These are phyloP conservation scores for Gymnothorax reevesii DNA, from an alignment of 2,797 vertebrate genomes.

Conservation along the genomic window DNA sequence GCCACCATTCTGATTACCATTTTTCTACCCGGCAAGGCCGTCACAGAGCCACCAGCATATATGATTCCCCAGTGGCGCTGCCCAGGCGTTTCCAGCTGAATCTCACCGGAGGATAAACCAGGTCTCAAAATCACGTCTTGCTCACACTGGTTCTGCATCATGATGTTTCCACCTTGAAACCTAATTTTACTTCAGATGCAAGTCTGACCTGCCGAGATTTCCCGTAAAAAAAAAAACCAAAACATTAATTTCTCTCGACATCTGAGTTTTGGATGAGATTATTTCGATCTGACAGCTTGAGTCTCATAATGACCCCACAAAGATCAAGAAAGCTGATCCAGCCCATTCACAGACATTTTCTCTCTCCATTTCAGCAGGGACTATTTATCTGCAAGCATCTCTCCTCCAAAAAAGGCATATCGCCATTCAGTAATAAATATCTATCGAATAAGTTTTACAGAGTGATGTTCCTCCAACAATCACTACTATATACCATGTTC, in stretches of 20 bases:
- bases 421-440: not conserved
- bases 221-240: not conserved
- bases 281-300: not conserved
- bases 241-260: not conserved
- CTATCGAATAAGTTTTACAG: not conserved
- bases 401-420: not conserved
- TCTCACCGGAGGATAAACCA: not conserved
- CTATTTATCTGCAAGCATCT: not conserved
- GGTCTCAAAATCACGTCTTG: not conserved
- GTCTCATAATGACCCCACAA: not conserved
- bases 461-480: not conserved
- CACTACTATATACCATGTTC: not conserved
- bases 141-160: not conserved
- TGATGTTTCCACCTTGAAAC: not conserved
- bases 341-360: not conserved
- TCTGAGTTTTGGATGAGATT: not conserved
- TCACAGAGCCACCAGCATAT: not conserved
- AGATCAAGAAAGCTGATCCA: not conserved
- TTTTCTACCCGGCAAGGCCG: not conserved
- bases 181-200: not conserved
- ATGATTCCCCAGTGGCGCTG: no score
- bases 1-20: not conserved
- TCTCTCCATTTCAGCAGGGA: not conserved
- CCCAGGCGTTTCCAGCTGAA: not conserved
- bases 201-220: not conserved